phyloP scores from a whole-genome alignment of 2,888 invertebrate species.

The Neoascia interrupta region DNA sequence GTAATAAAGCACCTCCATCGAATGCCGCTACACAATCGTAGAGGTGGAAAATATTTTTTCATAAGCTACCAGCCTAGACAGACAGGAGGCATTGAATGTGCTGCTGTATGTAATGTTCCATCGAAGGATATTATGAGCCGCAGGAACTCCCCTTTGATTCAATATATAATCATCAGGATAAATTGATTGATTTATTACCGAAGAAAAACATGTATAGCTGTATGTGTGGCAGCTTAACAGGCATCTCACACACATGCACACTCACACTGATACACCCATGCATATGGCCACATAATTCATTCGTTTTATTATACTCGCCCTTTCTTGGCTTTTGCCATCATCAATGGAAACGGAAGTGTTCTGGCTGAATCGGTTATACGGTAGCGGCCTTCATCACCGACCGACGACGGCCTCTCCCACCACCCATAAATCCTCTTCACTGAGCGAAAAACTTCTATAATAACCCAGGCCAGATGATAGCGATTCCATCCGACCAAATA shows the following conservation, averaged over 20 bases:
- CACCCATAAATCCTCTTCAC: conserved; percentile 32
- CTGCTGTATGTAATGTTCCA: neutral
- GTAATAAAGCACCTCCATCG: conserved; percentile 17
- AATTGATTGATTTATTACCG: conserved; percentile 57
- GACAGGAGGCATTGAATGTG: neutral
- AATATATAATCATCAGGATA: conserved; percentile 54
- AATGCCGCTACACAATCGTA: neutral
- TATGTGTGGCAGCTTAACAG: conserved; percentile 4
- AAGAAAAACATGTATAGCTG: neutral
- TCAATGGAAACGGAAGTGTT: conserved; percentile 19
- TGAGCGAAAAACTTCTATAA: conserved; percentile 47
- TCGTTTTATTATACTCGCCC: conserved; percentile 8
- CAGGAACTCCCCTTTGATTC: conserved; percentile 22
- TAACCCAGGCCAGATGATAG: conserved; percentile 47
- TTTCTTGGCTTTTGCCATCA: neutral
- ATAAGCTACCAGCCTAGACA: conserved; percentile 4
- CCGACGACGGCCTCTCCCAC: neutral
- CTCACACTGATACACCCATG: neutral
- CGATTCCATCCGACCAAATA: conserved; percentile 39
- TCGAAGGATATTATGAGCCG: neutral
- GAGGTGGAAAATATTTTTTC: conserved; percentile 1
- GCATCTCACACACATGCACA: neutral
- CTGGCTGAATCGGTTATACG: neutral
- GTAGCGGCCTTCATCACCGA: neutral
- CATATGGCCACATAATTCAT: too few relatives aligned